These are phyloP conservation scores for Eupeodes corollae DNA, from an alignment of 1,140 invertebrate genomes.

Conservation along the genomic window DNA sequence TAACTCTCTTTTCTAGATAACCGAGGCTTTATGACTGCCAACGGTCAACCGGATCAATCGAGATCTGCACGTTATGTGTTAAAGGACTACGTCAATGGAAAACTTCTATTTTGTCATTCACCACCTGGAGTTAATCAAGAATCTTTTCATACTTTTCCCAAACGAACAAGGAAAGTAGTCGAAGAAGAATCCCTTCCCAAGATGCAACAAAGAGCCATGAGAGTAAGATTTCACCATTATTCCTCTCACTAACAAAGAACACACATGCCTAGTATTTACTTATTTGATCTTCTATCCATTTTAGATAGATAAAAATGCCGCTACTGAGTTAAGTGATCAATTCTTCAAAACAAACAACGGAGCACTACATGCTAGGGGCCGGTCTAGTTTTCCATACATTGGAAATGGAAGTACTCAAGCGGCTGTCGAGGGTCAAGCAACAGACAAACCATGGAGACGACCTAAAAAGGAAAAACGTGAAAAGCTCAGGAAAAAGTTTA, in stretches of 20 bases:
- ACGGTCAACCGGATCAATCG: slow-evolving; percentile 87
- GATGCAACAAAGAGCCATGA: slow-evolving; percentile 43
- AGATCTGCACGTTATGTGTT: slow-evolving; percentile 78
- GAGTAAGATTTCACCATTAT: slow-evolving; percentile 31
- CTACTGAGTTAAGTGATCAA: slow-evolving; percentile 44
- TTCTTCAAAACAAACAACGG: slow-evolving; percentile 44
- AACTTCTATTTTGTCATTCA: slow-evolving; percentile 70
- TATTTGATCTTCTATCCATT: no score
- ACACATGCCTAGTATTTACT: slow-evolving; percentile 3
- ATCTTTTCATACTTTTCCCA: slow-evolving; percentile 53
- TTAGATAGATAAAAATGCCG: slow-evolving; percentile 35
- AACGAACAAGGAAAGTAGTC: slow-evolving; percentile 31
- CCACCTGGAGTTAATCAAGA: slow-evolving; percentile 65
- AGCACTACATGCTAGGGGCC: slow-evolving; percentile 41
- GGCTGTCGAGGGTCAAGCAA: slow-evolving; percentile 21
- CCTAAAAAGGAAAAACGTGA: slow-evolving; percentile 72
- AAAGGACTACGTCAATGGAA: slow-evolving; percentile 90
- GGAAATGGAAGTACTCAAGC: slow-evolving; percentile 23
- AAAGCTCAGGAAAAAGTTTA: slow-evolving; percentile 70
- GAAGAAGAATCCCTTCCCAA: slow-evolving; percentile 37
- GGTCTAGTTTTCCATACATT: slow-evolving; percentile 36
- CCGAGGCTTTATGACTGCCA: slow-evolving; percentile 90
- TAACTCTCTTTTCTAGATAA: slow-evolving; percentile 49
- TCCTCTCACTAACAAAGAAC: background rate
- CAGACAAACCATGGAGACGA: slow-evolving; percentile 70